Evolutionary conservation across 2,888 invertebrate genomes (phyloP).

Genomic region (Blera fallax): DNA sequence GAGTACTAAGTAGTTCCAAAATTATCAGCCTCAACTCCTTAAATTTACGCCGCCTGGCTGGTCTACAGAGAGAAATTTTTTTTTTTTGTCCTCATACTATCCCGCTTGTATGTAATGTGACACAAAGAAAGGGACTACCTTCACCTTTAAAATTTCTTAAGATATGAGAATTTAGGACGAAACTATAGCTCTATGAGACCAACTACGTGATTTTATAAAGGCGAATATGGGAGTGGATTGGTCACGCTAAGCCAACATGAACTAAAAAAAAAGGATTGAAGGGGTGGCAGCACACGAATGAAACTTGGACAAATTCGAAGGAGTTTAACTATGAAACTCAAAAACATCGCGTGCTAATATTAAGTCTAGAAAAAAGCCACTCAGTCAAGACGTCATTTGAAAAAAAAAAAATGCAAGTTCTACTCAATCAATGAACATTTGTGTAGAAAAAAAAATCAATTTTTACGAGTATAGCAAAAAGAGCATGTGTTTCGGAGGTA

Average conservation of each 20-base stretch:
- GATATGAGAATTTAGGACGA: background rate
- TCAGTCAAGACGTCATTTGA: background rate
- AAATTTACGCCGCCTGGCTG: background rate
- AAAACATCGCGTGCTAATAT: background rate
- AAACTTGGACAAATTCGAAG: background rate
- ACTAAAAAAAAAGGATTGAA: background rate
- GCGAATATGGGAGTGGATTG: background rate
- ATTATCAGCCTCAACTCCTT: too few species aligned
- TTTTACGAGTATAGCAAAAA: background rate
- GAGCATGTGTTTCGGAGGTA: too few species aligned
- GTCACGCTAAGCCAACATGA: background rate
- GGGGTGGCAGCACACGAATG: background rate
- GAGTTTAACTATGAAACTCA: background rate
- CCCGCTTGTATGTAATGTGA: background rate
- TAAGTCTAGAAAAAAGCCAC: background rate
- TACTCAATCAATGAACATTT: background rate
- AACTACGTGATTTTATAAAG: background rate
- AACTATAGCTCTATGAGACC: background rate
- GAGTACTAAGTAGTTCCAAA: too few species aligned
- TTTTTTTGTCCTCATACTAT: too few species aligned
- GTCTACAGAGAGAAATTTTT: background rate
- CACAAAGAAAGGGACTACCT: background rate
- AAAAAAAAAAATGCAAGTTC: too few species aligned
- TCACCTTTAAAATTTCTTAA: background rate
- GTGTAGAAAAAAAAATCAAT: background rate